Evolutionary conservation across 2,888 invertebrate genomes (phyloP), one percentile per base, ranked within the genome.

Genomic region (Diadegma fenestrale): DNA sequence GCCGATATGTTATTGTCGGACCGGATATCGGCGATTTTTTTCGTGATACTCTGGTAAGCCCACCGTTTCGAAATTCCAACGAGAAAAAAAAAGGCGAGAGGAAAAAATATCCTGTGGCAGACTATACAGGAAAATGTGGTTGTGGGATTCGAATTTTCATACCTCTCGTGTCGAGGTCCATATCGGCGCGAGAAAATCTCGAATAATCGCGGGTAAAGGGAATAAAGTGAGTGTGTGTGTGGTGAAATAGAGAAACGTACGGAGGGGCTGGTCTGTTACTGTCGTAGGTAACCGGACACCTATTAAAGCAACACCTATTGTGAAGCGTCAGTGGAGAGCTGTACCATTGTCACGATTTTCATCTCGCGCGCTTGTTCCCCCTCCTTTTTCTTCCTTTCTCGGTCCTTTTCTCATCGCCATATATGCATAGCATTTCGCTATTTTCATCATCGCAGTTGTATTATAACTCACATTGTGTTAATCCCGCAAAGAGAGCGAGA

Each of bases 221-320:
- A 78, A 80, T 37, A 37, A 37, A 37, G 10, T 37, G 37, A 80
- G 33, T 41, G 22, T 41, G 26, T 61, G 41, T 45, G 45, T 14
- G 33, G 68, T 68, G 80, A 82, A 83, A 83, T 73, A 41, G 33
- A 71, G 79, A 64, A 82, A 85, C 58, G 14, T 14, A 26, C 26
- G 26, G 80, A 82, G 76, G 83, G 79, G 82, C 43, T 54, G 48
- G 68, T 71, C 43, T 61, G 80, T 54, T 61, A 69, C 30, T 33
- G 69, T 69, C 68, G 76, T 48, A 58, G 61, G 85, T 80, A 86
- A 86, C 80, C 82, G 61, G 85, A 86, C 80, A 91, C 93, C 93
- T 88, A 93, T 94, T 94, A 94, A 94, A 94, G 92, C 88, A 93
- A 94, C 92, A 93, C 94, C 93, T 89, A 91, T 93, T 92, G 91